Conservation (phyloP, 2,113 vertebrate species). For the Psettodes erumei region DNA sequence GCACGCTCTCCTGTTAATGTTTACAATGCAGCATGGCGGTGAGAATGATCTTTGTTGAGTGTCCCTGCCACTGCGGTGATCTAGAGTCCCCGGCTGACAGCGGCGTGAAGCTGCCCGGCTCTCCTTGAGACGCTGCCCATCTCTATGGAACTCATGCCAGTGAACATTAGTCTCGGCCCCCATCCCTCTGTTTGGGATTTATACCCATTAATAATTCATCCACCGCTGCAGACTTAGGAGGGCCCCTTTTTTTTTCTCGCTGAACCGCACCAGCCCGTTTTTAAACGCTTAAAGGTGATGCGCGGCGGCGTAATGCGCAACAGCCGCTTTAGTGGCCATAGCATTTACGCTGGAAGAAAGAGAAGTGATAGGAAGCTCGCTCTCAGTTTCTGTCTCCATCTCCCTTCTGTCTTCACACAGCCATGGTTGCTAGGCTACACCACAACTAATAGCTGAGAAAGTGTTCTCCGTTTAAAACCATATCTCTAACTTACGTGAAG, state of each 20-base stretch:
- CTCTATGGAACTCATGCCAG: constrained; percentile 60
- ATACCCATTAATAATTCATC: constrained; percentile 78
- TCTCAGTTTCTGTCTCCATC: constrained; percentile 30
- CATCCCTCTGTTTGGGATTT: constrained; percentile 72
- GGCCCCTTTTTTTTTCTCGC: constrained; percentile 38
- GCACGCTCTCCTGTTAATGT: constrained; percentile 35
- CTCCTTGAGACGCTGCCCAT: constrained; percentile 67
- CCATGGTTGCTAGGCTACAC: constrained; percentile 67
- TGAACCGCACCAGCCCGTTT: constrained; percentile 56
- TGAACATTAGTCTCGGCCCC: constrained; percentile 72
- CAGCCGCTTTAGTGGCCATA: constrained; percentile 43
- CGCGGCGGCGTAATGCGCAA: constrained; percentile 41
- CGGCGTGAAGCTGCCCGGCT: constrained; percentile 39
- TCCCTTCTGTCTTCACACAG: background rate
- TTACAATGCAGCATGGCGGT: constrained; percentile 40
- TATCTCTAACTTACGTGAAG: constrained; percentile 54
- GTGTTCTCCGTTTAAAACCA: constrained; percentile 58
- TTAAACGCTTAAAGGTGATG: constrained; percentile 61
- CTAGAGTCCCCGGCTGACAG: constrained; percentile 57
- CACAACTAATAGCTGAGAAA: constrained; percentile 67
- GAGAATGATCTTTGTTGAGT: constrained; percentile 57
- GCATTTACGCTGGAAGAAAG: constrained; percentile 47
- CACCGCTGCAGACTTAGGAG: constrained; percentile 63
- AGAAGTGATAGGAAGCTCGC: constrained; percentile 28
- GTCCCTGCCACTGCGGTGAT: constrained; percentile 52